Conservation (phyloP, 1,140 invertebrate species). For the Spodoptera frugiperda region DNA sequence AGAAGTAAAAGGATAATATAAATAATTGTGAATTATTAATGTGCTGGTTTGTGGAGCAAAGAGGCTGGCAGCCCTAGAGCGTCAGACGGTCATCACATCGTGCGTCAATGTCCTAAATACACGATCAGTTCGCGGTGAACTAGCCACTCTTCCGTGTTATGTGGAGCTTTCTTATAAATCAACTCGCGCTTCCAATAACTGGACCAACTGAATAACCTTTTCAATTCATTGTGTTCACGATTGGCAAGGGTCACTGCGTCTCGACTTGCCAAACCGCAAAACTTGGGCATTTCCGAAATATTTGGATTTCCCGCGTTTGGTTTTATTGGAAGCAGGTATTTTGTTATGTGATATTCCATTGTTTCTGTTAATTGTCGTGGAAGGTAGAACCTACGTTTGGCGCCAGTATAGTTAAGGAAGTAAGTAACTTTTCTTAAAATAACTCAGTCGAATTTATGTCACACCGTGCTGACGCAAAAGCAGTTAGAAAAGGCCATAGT, state of each 20-base stretch:
- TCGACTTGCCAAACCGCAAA: background rate
- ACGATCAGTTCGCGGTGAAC: constrained; percentile 33
- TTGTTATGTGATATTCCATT: background rate
- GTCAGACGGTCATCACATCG: constrained; percentile 12
- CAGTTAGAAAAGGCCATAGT: no score
- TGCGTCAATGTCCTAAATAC: constrained; percentile 45
- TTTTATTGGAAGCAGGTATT: background rate
- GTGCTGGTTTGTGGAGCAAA: background rate
- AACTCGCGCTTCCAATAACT: background rate
- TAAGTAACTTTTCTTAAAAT: no score
- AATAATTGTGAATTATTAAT: no score
- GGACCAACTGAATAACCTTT: background rate
- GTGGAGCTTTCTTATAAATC: constrained; percentile 2
- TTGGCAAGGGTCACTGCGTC: background rate
- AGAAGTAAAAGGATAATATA: no score
- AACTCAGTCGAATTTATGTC: no score
- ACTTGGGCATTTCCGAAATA: background rate
- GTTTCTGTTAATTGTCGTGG: background rate
- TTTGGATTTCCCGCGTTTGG: background rate
- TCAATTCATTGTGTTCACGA: background rate
- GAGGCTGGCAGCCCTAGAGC: constrained; percentile 11
- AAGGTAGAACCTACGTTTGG: background rate
- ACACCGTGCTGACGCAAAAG: no score
- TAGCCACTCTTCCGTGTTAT: constrained; percentile 32
- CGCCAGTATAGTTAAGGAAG: no score